A percentile compares a stretch with the other conserved stretches of the same genome.
Evolutionary conservation across 2,888 invertebrate species (phyloP).

Genomic region (Lottia gigantea): DNA sequence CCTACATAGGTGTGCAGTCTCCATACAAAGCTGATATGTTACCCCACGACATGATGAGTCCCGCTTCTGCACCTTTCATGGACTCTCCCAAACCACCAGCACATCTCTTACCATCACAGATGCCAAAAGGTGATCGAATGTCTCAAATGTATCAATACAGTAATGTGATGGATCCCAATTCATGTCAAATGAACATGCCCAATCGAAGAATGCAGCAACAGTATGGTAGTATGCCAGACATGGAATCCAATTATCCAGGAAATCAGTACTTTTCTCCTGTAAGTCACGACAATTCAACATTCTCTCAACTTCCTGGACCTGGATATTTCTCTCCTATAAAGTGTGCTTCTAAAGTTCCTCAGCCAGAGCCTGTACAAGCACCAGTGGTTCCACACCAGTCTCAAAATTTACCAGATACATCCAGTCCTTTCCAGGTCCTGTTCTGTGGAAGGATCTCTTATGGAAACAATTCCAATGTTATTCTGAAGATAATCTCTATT

Average conservation of each 20-base stretch:
- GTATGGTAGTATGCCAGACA: not conserved
- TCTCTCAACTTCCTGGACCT: constrained; percentile 43
- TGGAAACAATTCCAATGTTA: not conserved
- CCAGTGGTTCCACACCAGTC: constrained; percentile 15
- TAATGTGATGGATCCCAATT: not conserved
- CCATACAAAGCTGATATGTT: not conserved
- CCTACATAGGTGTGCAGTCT: not conserved
- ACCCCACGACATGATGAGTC: not conserved
- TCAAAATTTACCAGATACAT: not conserved
- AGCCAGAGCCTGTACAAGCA: constrained; percentile 1
- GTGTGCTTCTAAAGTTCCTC: constrained; percentile 8
- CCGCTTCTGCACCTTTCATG: not conserved
- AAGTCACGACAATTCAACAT: not conserved
- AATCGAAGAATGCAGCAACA: not conserved
- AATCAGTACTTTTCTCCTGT: too few relatives aligned
- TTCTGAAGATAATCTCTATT: not conserved
- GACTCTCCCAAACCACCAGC: not conserved
- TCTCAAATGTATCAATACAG: not conserved
- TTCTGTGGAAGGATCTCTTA: constrained; percentile 3
- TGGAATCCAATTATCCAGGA: not conserved
- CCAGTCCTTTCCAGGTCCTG: not conserved
- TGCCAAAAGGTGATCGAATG: not conserved
- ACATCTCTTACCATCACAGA: not conserved
- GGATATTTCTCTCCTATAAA: constrained; percentile 51
- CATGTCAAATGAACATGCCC: not conserved